These are phyloP conservation scores for Euplagia quadripunctaria DNA, from an alignment of 2,888 invertebrate species.

Conservation along the genomic window DNA sequence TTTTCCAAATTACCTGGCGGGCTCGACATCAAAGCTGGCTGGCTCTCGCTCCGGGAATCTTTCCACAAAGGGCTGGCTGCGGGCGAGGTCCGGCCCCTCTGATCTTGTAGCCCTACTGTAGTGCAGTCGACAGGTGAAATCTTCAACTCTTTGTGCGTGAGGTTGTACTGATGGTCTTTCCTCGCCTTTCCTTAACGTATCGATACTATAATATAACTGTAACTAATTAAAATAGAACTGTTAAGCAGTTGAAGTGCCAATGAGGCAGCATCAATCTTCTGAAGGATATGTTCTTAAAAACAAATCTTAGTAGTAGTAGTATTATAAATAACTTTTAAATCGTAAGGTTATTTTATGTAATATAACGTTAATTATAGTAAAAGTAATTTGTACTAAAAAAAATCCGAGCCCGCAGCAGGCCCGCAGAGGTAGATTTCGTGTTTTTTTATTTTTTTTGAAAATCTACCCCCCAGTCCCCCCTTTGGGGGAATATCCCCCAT, in stretches of 20 bases:
- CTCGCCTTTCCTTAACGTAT: slow-evolving; percentile 5
- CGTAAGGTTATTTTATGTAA: too few species aligned
- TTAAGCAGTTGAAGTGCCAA: not conserved
- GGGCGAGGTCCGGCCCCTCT: slow-evolving; percentile 75
- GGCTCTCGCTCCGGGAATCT: slow-evolving; percentile 75
- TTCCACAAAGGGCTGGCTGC: slow-evolving; percentile 81
- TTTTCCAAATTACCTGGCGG: slow-evolving; percentile 85
- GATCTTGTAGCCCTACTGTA: slow-evolving; percentile 64
- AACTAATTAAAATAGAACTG: not conserved
- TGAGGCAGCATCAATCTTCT: not conserved
- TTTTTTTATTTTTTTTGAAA: too few species aligned
- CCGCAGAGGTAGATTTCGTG: too few species aligned
- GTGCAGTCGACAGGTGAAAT: slow-evolving; percentile 76
- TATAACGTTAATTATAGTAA: too few species aligned
- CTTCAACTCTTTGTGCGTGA: slow-evolving; percentile 68
- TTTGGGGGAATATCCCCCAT: too few species aligned
- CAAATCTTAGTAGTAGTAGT: too few species aligned
- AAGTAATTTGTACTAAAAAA: too few species aligned
- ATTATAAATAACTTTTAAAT: too few species aligned
- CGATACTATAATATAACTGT: not conserved
- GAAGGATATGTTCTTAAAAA: too few species aligned
- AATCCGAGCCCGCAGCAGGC: too few species aligned
- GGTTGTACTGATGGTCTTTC: slow-evolving; percentile 28
- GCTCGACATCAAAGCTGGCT: slow-evolving; percentile 81
- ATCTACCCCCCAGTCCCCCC: too few species aligned